Evolutionary conservation across 1,140 invertebrate species (phyloP).

Genomic region (Ptiloglossa arizonensis): DNA sequence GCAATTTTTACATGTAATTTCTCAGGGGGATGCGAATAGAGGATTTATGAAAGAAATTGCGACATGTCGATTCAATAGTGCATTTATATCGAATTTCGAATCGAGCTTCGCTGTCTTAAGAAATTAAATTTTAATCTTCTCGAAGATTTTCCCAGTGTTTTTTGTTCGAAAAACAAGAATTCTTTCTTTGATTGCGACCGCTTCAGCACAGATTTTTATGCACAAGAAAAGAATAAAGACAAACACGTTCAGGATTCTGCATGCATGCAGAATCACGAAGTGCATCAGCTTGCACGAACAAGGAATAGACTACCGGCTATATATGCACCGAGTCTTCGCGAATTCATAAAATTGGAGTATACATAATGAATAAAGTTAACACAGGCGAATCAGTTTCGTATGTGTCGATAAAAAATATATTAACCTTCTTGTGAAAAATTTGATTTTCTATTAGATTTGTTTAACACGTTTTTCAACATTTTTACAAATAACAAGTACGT

Average conservation of each 20-base stretch:
- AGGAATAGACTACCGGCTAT: not conserved
- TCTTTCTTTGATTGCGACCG: not conserved
- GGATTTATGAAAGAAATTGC: slow-evolving; percentile 18
- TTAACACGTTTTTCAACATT: no score
- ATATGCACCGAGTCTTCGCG: no score
- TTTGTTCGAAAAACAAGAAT: no score
- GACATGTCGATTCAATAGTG: not conserved
- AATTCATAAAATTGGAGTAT: no score
- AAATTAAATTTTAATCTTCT: not conserved
- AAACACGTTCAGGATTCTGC: not conserved
- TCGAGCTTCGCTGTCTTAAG: not conserved
- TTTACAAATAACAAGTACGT: no score
- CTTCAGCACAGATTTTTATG: not conserved
- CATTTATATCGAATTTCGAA: not conserved
- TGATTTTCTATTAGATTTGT: no score
- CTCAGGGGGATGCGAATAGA: slow-evolving; percentile 19
- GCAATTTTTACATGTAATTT: slow-evolving; percentile 35
- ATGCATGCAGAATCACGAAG: not conserved
- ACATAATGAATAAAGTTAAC: not conserved
- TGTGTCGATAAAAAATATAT: no score
- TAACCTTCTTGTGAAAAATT: no score
- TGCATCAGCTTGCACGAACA: not conserved
- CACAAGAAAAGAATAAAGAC: not conserved
- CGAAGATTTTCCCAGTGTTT: no score
- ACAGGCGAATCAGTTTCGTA: no score